phyloP scores from a whole-genome alignment of 2,113 vertebrate species.

The Varanus komodoensis region DNA sequence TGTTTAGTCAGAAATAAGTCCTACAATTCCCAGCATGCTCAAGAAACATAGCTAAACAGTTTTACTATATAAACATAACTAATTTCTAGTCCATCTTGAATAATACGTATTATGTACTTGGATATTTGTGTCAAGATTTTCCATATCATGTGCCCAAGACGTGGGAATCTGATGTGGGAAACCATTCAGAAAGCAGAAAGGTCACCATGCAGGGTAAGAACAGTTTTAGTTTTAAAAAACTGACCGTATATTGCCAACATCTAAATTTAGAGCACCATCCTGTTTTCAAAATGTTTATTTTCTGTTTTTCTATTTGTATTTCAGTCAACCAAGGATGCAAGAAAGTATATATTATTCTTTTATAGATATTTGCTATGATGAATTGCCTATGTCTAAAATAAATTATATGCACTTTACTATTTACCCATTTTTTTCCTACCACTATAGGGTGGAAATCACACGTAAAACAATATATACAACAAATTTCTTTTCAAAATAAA shows the following conservation, averaged over 20 bases:
- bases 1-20: no score
- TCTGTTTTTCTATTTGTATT: constrained; percentile 34
- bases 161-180: constrained; percentile 68
- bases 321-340: neutral
- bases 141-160: constrained; percentile 23
- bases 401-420: neutral
- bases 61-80: neutral
- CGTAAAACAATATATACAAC: neutral
- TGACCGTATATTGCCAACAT: constrained; percentile 48
- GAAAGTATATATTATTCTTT: constrained; percentile 4
- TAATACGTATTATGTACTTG: neutral
- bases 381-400: neutral
- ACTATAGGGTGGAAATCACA: neutral
- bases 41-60: neutral
- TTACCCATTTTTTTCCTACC: neutral
- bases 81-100: constrained; percentile 14
- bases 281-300: constrained; percentile 46
- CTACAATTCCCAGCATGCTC: neutral
- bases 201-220: constrained; percentile 63
- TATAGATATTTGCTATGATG: neutral
- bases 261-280: constrained; percentile 52
- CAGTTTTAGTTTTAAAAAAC: constrained; percentile 58
- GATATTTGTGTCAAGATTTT: constrained; percentile 44
- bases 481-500: neutral
- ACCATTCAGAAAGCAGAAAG: constrained; percentile 68